A percentile compares a stretch with the other conserved stretches of the same genome.
phyloP scores from a whole-genome alignment of 2,797 vertebrate species.

The Malacoctenus gilli region DNA sequence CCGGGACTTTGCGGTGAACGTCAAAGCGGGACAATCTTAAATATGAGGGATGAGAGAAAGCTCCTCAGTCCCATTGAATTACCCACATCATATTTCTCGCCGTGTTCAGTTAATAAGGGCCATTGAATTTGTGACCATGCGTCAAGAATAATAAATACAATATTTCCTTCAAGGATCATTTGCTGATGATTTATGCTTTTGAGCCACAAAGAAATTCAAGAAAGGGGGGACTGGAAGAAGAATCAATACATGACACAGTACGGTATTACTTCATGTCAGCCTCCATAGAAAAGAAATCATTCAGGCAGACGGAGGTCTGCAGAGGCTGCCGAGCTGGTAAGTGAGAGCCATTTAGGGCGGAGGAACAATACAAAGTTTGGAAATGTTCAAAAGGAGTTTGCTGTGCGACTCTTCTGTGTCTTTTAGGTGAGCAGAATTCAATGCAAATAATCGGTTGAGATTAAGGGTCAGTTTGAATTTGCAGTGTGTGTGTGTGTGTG shows the following conservation, averaged over 20 bases:
- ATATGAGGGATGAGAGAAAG: constrained; percentile 65
- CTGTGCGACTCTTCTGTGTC: constrained; percentile 36
- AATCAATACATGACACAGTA: constrained; percentile 80
- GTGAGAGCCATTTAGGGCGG: constrained; percentile 45
- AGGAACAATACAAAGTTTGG: constrained; percentile 30
- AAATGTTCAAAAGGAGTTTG: constrained; percentile 31
- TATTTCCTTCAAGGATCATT: constrained; percentile 81
- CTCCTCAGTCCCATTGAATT: constrained; percentile 72
- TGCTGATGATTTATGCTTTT: constrained; percentile 79
- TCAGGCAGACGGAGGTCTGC: constrained; percentile 73
- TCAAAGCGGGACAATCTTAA: constrained; percentile 63
- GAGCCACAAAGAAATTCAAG: constrained; percentile 71
- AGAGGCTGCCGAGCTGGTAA: constrained; percentile 53
- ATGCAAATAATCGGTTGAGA: constrained; percentile 65
- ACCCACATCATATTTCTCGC: constrained; percentile 79
- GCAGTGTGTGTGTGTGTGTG: constrained; percentile 5
- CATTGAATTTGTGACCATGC: constrained; percentile 81
- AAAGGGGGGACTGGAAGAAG: constrained; percentile 65
- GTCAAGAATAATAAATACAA: constrained; percentile 83
- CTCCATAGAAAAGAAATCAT: constrained; percentile 75
- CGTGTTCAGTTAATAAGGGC: constrained; percentile 80
- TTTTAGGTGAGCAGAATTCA: constrained; percentile 55
- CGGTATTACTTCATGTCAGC: constrained; percentile 77
- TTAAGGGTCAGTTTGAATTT: constrained; percentile 62
- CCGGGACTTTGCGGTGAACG: constrained; percentile 52